Evolutionary conservation across 2,888 invertebrate genomes (phyloP).

Genomic region (Drosophila subquinaria): DNA sequence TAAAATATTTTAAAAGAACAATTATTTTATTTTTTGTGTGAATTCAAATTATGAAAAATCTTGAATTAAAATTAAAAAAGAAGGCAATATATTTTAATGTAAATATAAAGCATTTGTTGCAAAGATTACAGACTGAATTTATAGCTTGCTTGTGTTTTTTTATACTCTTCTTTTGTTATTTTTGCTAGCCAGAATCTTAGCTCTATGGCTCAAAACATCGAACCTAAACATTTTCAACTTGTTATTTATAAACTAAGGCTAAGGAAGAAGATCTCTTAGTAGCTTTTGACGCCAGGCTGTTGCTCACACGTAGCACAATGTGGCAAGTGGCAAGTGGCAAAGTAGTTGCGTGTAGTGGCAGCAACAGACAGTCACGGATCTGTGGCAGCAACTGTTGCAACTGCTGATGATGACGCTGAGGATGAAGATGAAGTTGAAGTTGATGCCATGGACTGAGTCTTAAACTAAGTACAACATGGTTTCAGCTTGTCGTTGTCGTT

Average conservation of each 20-base stretch:
- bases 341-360: conserved; percentile 29
- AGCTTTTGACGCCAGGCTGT: background rate
- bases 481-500: conserved; percentile 36
- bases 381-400: conserved; percentile 18
- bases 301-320: conserved; percentile 23
- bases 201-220: too few relatives aligned
- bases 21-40: too few relatives aligned
- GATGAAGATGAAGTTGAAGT: conserved; percentile 33
- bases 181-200: too few relatives aligned
- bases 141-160: too few relatives aligned
- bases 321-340: conserved; percentile 8
- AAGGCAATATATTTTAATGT: too few relatives aligned
- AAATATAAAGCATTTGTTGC: too few relatives aligned
- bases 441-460: conserved; percentile 69
- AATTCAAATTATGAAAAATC: too few relatives aligned
- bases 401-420: conserved; percentile 32
- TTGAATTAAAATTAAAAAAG: too few relatives aligned
- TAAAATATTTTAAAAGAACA: too few relatives aligned
- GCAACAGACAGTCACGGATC: conserved; percentile 18
- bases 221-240: too few relatives aligned
- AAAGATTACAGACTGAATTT: too few relatives aligned
- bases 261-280: background rate
- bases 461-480: conserved; percentile 43
- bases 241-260: background rate
- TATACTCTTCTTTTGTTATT: too few relatives aligned